Evolutionary conservation across 2,113 vertebrate genomes (phyloP), one percentile per base, ranked within the genome.

Genomic region (Phylloscopus trochilus): DNA sequence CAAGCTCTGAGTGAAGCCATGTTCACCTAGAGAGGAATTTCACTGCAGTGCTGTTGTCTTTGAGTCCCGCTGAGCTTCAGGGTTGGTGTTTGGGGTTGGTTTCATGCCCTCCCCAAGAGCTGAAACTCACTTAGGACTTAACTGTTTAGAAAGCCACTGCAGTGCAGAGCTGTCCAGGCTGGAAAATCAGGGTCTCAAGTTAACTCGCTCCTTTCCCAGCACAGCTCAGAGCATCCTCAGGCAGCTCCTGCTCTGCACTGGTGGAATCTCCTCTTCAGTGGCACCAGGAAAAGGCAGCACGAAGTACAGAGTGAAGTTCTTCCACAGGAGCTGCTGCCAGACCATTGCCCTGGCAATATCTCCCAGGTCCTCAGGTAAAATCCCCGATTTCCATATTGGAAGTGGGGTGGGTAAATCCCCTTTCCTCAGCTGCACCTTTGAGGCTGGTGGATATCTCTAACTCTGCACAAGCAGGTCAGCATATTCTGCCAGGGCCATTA

Each of bases 381-480:
- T 47, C 47, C 27, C 43, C 13, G 16, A 19, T 67, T 83, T 75
- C 79, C n/a, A 2, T 14, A 0, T 19, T 68, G 73, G 56, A 30
- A 52, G 27, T 20, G 27, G 47, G 43, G 10, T 83, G 46, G 37
- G 49, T 59, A 15, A 51, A 68, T 8, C 37, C 35, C 41, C 35
- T 43, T 70, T 53, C n/a, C 66, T 68, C 60, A 52, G 33, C 7
- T 30, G 31, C 43, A 43, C 68, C 68, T 66, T 24, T 62, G 86
- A 21, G 7, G 28, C 30, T 49, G 68, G 16, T 49, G 39, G 49
- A 16, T 70, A 58, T 95, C 96, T 96, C 73, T 83, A 95, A 89
- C 76, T 69, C 55, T 9, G 35, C 44, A 80, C 75, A 9, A 35
- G 69, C 91, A 53, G 96, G 77, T 97, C 97, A 98, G 97, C 97